phyloP scores from a whole-genome alignment of 1,140 invertebrate genomes.

The Drosophila ohnishii region DNA sequence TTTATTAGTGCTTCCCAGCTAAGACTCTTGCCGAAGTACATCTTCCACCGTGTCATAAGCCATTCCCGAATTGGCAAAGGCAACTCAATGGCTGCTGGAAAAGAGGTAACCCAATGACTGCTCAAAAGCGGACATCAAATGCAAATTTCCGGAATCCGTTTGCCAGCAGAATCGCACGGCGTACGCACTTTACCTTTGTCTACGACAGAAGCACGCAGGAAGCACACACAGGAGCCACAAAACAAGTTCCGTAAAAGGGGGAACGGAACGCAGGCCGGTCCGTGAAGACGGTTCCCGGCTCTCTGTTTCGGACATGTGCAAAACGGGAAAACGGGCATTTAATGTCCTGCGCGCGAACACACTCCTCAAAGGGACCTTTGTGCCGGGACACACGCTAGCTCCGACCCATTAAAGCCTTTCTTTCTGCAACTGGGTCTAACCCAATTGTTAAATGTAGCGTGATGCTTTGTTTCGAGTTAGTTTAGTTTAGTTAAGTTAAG shows the following conservation, averaged over 20 bases:
- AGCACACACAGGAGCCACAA: constrained; percentile 15
- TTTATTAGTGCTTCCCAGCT: background rate
- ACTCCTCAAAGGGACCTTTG: constrained; percentile 64
- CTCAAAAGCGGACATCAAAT: constrained; percentile 50
- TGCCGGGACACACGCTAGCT: constrained; percentile 20
- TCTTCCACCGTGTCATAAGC: background rate
- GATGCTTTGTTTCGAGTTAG: constrained; percentile 69
- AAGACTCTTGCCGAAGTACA: background rate
- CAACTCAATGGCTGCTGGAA: background rate
- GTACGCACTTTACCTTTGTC: constrained; percentile 68
- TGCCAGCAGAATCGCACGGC: constrained; percentile 21
- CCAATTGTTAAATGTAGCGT: constrained; percentile 79
- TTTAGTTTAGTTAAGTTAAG: constrained; percentile 66
- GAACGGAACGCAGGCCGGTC: constrained; percentile 12
- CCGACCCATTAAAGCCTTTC: constrained; percentile 40
- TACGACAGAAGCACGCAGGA: constrained; percentile 26
- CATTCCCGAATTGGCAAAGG: background rate
- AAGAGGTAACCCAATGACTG: constrained; percentile 11
- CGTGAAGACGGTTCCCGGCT: constrained; percentile 39
- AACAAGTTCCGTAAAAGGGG: constrained; percentile 29
- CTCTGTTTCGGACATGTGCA: constrained; percentile 77
- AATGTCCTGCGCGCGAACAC: constrained; percentile 57
- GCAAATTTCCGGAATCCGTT: constrained; percentile 41
- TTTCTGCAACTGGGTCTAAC: constrained; percentile 37
- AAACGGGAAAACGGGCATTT: constrained; percentile 57